A percentile compares a stretch with the other conserved stretches of the same genome.
These are phyloP conservation scores for Eunapius fragilis DNA, from an alignment of 37 sponge, comb jelly and placozoan species.

Conservation along the genomic window DNA sequence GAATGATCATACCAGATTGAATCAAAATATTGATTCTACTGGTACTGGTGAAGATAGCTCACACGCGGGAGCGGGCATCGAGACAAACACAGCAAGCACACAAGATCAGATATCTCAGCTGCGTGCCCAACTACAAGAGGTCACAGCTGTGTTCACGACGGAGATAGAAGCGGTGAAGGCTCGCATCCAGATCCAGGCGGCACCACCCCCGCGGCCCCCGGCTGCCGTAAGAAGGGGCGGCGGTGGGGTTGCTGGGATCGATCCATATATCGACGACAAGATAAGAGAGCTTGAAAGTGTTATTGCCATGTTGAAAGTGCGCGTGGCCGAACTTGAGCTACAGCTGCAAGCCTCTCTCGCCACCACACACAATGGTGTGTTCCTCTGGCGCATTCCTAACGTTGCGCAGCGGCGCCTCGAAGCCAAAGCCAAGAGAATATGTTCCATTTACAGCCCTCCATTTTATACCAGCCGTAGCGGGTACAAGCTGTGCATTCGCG, in stretches of 20 bases:
- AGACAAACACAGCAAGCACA: neutral
- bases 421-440: neutral
- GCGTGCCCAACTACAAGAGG: neutral
- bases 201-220: too few relatives aligned
- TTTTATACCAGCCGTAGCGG: neutral
- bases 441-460: neutral
- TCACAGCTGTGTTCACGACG: neutral
- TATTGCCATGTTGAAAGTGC: neutral
- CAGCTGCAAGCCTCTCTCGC: constrained; percentile 12
- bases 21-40: too few relatives aligned
- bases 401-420: neutral
- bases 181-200: neutral
- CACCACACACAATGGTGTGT: constrained; percentile 13
- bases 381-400: constrained; percentile 1
- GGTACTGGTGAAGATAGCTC: too few relatives aligned
- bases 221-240: neutral
- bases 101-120: neutral
- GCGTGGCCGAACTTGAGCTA: neutral
- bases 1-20: too few relatives aligned
- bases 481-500: neutral
- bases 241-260: neutral
- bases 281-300: neutral
- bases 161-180: neutral
- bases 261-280: neutral
- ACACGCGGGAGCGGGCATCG: too few relatives aligned